These are phyloP conservation scores for Albula goreensis DNA, from an alignment of 2,113 vertebrate species.

Conservation along the genomic window DNA sequence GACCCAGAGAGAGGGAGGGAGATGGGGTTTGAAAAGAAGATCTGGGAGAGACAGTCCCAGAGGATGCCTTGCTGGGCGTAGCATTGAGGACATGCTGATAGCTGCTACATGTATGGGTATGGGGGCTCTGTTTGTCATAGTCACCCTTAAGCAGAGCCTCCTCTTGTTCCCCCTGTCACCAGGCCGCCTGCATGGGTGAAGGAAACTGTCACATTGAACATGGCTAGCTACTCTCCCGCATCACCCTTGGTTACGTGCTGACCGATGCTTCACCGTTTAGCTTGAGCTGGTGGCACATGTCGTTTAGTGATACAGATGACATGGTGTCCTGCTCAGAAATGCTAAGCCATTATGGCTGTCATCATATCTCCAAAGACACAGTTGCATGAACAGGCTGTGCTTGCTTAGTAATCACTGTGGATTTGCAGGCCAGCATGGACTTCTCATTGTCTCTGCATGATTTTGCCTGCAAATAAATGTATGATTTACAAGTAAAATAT, in stretches of 20 bases:
- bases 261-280: background rate
- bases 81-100: background rate
- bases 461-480: background rate
- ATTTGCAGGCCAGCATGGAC: background rate
- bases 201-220: background rate
- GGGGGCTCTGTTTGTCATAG: constrained; percentile 10
- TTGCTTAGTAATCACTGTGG: background rate
- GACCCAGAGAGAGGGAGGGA: background rate
- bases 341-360: background rate
- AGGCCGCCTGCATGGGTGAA: background rate
- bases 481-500: background rate
- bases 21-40: background rate
- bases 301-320: no score
- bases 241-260: background rate
- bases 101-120: background rate
- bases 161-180: constrained; percentile 10
- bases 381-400: background rate
- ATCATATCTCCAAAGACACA: background rate
- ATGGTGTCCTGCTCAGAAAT: background rate
- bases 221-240: background rate
- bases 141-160: background rate
- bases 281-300: background rate
- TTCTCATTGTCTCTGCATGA: background rate
- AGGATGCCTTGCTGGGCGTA: background rate
- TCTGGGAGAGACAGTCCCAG: background rate